Percentiles rank a stretch among this genome's conserved stretches.
phyloP scores from a whole-genome alignment of 2,113 vertebrate species.

The Lasiurus borealis region DNA sequence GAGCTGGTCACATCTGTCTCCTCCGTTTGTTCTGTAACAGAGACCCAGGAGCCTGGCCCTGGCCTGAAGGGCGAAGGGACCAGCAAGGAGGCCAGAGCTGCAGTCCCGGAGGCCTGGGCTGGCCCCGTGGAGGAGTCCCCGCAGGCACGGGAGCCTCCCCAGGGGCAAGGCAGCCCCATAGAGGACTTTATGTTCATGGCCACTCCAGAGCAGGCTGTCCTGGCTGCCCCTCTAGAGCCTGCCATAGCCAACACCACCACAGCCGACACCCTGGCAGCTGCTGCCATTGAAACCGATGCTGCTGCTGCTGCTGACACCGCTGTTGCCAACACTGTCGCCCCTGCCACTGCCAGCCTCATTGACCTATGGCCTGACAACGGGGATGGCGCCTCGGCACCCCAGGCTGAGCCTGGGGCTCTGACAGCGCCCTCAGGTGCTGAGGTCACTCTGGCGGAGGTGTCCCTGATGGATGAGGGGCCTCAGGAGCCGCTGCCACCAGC shows the following conservation, averaged over 20 bases:
- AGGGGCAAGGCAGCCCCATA: conserved; percentile 45
- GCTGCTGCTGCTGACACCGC: conserved; percentile 49
- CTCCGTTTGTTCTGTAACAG: conserved; percentile 50
- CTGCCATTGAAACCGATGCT: conserved; percentile 59
- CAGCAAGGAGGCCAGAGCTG: conserved; percentile 54
- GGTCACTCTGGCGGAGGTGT: conserved; percentile 77
- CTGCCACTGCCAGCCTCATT: conserved; percentile 87
- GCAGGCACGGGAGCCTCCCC: conserved; percentile 74
- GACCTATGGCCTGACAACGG: conserved; percentile 92
- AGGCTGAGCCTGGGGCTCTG: conserved; percentile 80
- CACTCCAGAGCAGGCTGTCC: conserved; percentile 77
- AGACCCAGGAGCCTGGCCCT: conserved; percentile 65
- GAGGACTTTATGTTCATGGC: conserved; percentile 86
- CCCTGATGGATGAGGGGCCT: conserved; percentile 73
- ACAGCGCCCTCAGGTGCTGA: conserved; percentile 77
- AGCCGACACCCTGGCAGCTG: conserved; percentile 58
- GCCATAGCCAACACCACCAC: conserved; percentile 32
- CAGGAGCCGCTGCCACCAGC: conserved; percentile 75
- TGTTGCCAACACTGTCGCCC: conserved; percentile 72
- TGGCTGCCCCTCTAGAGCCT: conserved; percentile 46
- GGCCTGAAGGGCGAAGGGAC: conserved; percentile 62
- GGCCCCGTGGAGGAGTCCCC: conserved; percentile 71
- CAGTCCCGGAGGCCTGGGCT: conserved; percentile 76
- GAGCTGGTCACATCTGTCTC: neutral
- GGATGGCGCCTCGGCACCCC: conserved; percentile 61